Conservation (phyloP, 2,113 vertebrate species). For the Natator depressus region DNA sequence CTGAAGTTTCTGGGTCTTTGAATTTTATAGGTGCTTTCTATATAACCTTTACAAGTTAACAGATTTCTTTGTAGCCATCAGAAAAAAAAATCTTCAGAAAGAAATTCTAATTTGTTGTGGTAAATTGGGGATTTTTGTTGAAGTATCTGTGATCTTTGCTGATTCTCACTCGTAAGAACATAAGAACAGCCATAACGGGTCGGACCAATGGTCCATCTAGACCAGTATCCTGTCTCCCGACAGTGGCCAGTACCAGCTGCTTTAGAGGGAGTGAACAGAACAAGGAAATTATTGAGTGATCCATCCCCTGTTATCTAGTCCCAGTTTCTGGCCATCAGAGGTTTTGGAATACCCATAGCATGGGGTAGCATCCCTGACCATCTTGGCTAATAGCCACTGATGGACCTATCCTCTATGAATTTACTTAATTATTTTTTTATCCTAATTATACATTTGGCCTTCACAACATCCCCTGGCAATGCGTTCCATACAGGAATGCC, state of each 20-base stretch:
- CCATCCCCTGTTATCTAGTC: neutral
- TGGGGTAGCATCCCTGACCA: neutral
- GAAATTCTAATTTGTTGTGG: neutral
- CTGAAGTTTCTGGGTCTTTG: neutral
- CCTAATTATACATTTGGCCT: neutral
- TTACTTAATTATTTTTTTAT: neutral
- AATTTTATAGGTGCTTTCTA: neutral
- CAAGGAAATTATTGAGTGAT: neutral
- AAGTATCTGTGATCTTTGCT: neutral
- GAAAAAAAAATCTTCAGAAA: neutral
- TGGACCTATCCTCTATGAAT: neutral
- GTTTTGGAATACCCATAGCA: neutral
- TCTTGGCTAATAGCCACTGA: neutral
- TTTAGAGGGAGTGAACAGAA: neutral
- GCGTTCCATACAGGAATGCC: neutral
- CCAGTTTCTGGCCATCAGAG: neutral
- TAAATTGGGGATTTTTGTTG: neutral
- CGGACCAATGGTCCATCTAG: neutral
- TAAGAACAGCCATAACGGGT: neutral
- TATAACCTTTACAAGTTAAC: neutral
- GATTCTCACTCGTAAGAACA: neutral
- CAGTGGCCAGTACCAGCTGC: neutral
- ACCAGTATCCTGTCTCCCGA: neutral
- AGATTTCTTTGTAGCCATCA: neutral
- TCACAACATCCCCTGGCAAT: neutral